Conservation (phyloP, 2,113 vertebrate species). For the Macquaria ambigua region DNA sequence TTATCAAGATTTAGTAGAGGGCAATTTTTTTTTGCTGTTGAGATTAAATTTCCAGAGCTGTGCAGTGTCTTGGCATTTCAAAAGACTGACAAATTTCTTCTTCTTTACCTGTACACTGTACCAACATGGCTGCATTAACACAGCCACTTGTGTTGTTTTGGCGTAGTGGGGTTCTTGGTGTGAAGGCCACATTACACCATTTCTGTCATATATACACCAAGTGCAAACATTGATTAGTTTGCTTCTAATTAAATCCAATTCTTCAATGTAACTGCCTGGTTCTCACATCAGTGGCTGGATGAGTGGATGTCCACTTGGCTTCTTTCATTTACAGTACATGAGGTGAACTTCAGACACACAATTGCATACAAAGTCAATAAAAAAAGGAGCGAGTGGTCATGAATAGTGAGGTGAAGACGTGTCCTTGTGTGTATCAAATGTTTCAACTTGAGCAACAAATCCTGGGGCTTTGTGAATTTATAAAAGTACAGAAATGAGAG, state of each 20-base stretch:
- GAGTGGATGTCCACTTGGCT: not conserved
- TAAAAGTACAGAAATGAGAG: not conserved
- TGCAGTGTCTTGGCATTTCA: not conserved
- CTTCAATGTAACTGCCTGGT: not conserved
- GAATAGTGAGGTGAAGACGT: not conserved
- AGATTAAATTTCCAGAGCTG: not conserved
- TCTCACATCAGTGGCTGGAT: not conserved
- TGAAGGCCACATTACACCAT: not conserved
- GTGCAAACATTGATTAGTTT: constrained; percentile 18
- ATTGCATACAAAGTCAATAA: not conserved
- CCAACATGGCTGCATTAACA: not conserved
- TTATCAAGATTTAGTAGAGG: not conserved
- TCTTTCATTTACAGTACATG: not conserved
- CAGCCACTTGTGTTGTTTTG: not conserved
- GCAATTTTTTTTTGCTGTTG: not conserved
- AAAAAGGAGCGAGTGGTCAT: not conserved
- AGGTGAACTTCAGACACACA: no score
- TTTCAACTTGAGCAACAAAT: not conserved
- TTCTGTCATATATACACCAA: not conserved
- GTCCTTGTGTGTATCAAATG: not conserved
- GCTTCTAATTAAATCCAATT: not conserved
- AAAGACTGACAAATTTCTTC: not conserved
- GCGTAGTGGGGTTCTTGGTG: not conserved
- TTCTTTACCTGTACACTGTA: not conserved
- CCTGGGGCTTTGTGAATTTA: not conserved